Evolutionary conservation across 2,797 vertebrate species (phyloP), one percentile per base, ranked within the genome.

Genomic region (Karalla daura): DNA sequence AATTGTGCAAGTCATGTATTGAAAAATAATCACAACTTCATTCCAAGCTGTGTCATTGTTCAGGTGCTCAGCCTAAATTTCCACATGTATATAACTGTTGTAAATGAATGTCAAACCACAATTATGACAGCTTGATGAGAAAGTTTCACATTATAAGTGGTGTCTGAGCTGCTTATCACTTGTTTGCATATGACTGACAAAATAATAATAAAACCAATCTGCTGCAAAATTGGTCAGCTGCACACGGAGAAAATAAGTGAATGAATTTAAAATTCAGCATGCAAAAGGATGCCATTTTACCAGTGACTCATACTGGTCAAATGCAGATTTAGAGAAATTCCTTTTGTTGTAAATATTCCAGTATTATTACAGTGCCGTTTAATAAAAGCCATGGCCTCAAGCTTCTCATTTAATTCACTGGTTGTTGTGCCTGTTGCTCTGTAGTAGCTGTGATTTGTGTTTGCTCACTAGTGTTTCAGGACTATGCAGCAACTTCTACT

Each of bases 401-500:
- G 74, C 72, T 74, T 78, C 63, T 92, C 82, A 86, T 82, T 58
- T 76, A 76, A 85, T 76, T 83, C 84, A 85, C 87, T 92, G 87
- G 85, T 92, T 88, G 85, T 93, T 83, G 89, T 94, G 88, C 86
- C 92, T 92, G 90, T 94, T 86, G 81, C 84, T 88, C 76, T 86
- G 90, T 94, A 78, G 88, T 93, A 87, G 87, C 89, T 89, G 92
- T 94, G 86, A 85, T 87, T 91, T 93, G 86, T 91, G 86, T 91
- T 91, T 88, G 86, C 88, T 87, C 86, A 83, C 74, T 88, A 80
- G 81, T 89, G 84, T 80, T 81, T 84, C 67, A 35, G 74, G 91
- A 93, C 93, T 93, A 92, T 93, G 90, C 93, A 93, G 93, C 93
- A 94, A 94, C 93, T 92, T 93, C 76, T 93, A 84, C 79, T 90